Evolutionary conservation across 2,888 invertebrate genomes (phyloP).

Genomic region (Xiphydria camelus): DNA sequence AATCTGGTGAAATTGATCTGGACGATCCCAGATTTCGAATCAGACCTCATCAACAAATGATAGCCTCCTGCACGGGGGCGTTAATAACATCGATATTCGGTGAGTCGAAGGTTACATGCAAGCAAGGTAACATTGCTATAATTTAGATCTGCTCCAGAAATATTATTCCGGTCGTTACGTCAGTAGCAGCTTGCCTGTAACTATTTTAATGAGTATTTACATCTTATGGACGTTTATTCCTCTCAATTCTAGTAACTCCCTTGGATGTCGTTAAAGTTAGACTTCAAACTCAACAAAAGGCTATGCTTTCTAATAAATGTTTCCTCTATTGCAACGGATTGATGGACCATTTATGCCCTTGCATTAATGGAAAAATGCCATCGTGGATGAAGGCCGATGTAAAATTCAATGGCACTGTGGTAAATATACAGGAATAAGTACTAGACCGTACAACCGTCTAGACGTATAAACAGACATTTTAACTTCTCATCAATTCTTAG

Average conservation of each 20-base stretch:
- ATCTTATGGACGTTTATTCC: background rate
- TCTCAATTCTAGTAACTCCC: conserved; percentile 79
- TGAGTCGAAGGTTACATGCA: no score
- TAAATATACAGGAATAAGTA: conserved; percentile 47
- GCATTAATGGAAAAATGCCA: conserved; percentile 59
- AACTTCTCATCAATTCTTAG: conserved; percentile 59
- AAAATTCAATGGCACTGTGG: conserved; percentile 80
- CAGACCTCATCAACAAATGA: conserved; percentile 79
- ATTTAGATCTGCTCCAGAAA: conserved; percentile 4
- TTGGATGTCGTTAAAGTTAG: conserved; percentile 99
- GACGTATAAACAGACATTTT: background rate
- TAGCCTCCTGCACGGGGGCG: conserved; percentile 86
- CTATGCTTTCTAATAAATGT: conserved; percentile 80
- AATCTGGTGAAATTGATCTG: conserved; percentile 43
- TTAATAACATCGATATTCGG: conserved; percentile 86
- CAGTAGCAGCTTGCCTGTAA: background rate
- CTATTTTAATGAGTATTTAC: no score
- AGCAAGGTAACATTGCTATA: conserved; percentile 51
- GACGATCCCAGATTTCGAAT: conserved; percentile 80
- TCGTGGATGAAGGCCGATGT: conserved; percentile 68
- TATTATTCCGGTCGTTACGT: conserved; percentile 8
- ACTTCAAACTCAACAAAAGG: conserved; percentile 91
- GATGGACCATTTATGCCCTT: conserved; percentile 96
- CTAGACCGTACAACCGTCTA: conserved; percentile 1
- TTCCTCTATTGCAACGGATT: conserved; percentile 97